Base-by-base conservation (phyloP, 2,888 invertebrate genomes). In the Amblyteles armatorius region DNA sequence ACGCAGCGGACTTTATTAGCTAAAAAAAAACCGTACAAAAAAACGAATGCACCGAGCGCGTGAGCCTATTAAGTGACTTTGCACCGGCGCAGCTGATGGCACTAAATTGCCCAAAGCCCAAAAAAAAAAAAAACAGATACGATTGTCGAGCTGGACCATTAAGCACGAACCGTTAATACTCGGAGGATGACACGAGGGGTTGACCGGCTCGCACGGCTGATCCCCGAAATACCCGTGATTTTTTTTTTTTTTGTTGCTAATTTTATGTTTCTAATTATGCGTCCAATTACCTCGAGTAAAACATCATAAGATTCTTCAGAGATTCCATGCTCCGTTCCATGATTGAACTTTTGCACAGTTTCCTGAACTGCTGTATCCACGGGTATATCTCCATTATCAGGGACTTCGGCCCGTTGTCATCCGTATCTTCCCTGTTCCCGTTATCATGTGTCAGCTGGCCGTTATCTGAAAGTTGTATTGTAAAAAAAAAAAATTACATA, bases 301-400 rank as follows among this genome's bases (percentile, higher is more conserved):
- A 91, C 82, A 90, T 90, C 91, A 94, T 92, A 68, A 93, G 91
- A 81, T 88, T 88, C 82, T 90, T 92, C 85, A 94, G 88, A 33
- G 91, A 90, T 85, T 90, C 85, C 86, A 91, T 91, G 87, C 85
- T 92, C 73, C 88, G 90, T 78, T 90, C 87, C 11, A 87, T 86
- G 36, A 92, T 86, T 71, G 90, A 86, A 67, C 87, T 86, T 63
- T 89, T 90, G 82, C 91, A 93, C 90, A 91, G 90, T 81, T 89
- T 88, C 76, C 88, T 91, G 84, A 93, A 94, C 82, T 91, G 91
- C 55, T 86, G 77, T 50, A 92, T 88, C 94, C 94, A 94, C 52
- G 93, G 89, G 81, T 90, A 90, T 50, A 87, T 82, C 19, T 90
- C 90, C 86, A 87, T 85, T 33, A 76, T 86, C 7, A 87, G 73